These are phyloP conservation scores for Otolemur garnettii DNA, from an alignment of 2,113 vertebrate species.

Conservation along the genomic window DNA sequence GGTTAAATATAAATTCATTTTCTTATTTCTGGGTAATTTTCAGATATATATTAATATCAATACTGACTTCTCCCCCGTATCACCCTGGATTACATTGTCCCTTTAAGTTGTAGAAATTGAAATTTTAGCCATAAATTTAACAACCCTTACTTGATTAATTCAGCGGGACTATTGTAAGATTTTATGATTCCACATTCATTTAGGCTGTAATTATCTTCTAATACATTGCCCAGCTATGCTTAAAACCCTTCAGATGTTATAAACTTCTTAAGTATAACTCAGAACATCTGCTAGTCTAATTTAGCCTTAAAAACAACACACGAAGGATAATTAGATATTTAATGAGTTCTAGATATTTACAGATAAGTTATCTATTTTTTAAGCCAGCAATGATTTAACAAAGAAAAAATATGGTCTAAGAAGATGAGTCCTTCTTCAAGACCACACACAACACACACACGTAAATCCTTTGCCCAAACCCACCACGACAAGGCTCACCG, in stretches of 20 bases:
- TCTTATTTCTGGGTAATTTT: neutral
- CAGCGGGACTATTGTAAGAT: neutral
- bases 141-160: neutral
- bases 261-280: neutral
- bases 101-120: slow-evolving; percentile 16
- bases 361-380: neutral
- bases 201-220: neutral
- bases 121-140: neutral
- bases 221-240: neutral
- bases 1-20: neutral
- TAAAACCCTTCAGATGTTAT: neutral
- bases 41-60: neutral
- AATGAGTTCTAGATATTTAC: neutral
- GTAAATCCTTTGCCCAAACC: neutral
- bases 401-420: neutral
- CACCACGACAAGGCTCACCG: neutral
- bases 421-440: neutral
- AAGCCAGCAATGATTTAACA: neutral
- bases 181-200: neutral
- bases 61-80: neutral
- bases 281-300: neutral
- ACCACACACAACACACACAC: too few species aligned
- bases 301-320: neutral
- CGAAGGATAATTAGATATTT: slow-evolving; percentile 3
- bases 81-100: neutral